A percentile compares a stretch with the other conserved stretches of the same genome.
These are phyloP conservation scores for Uropetala carovei DNA, from an alignment of 2,888 invertebrate species.

Conservation along the genomic window DNA sequence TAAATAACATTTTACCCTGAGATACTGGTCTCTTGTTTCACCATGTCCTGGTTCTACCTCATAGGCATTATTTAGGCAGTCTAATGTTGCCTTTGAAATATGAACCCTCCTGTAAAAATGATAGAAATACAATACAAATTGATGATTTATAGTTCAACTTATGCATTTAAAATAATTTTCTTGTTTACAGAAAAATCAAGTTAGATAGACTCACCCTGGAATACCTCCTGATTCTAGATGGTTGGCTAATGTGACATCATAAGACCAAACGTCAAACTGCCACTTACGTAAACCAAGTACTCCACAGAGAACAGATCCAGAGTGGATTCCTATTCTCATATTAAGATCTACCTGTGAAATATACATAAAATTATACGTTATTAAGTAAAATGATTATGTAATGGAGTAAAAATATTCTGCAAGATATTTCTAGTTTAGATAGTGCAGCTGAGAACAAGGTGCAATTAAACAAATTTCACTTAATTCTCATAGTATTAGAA, in stretches of 20 bases:
- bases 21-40: slow-evolving; percentile 87
- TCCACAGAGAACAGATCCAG: slow-evolving; percentile 96
- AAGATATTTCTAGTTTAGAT: no score
- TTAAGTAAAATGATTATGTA: not conserved
- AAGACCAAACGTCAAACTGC: slow-evolving; percentile 96
- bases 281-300: slow-evolving; percentile 94
- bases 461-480: no score
- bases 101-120: slow-evolving; percentile 88
- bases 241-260: slow-evolving; percentile 97
- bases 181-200: not conserved
- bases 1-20: slow-evolving; percentile 77
- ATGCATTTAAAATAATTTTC: not conserved
- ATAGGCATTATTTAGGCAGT: slow-evolving; percentile 91
- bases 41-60: slow-evolving; percentile 96
- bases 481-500: no score
- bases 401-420: not conserved
- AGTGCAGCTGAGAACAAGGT: no score
- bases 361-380: slow-evolving; percentile 8
- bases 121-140: slow-evolving; percentile 65
- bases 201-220: slow-evolving; percentile 86
- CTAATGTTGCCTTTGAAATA: slow-evolving; percentile 93
- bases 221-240: slow-evolving; percentile 98
- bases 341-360: slow-evolving; percentile 89
- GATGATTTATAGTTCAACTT: slow-evolving; percentile 15
- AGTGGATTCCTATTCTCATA: slow-evolving; percentile 99